Evolutionary conservation across 2,888 invertebrate genomes (phyloP).

Genomic region (Cephus spinipes): DNA sequence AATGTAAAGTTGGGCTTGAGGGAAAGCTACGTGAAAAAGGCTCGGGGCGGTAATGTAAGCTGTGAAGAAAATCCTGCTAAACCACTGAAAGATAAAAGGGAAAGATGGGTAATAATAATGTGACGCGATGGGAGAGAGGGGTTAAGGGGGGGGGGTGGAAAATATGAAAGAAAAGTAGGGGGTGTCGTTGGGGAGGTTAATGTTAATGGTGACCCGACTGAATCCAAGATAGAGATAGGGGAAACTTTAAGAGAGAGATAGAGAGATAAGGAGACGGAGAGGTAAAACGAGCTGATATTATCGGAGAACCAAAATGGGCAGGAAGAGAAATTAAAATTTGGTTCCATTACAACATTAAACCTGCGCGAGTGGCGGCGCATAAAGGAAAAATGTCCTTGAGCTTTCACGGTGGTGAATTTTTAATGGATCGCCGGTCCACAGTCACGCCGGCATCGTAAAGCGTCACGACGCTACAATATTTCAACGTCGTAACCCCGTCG

Average conservation of each 20-base stretch:
- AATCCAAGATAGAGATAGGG: neutral
- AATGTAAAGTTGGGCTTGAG: conserved; percentile 12
- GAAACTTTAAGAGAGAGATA: neutral
- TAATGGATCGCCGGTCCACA: neutral
- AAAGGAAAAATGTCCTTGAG: neutral
- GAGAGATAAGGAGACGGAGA: neutral
- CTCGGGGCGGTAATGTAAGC: conserved; percentile 36
- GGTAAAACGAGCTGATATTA: neutral
- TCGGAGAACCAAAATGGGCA: neutral
- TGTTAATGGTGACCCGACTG: no score
- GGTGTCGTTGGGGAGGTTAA: neutral
- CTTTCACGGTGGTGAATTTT: neutral
- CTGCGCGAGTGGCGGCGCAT: neutral
- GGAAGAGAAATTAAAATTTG: conserved; percentile 12
- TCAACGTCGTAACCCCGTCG: neutral
- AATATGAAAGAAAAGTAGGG: conserved; percentile 16
- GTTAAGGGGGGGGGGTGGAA: conserved; percentile 11
- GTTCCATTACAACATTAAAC: neutral
- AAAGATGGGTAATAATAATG: conserved; percentile 24
- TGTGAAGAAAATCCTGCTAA: conserved; percentile 38
- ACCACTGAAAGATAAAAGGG: conserved; percentile 25
- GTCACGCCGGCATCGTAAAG: neutral
- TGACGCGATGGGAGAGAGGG: conserved; percentile 15
- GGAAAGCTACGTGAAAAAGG: conserved; percentile 23
- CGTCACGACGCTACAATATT: neutral